These are phyloP conservation scores for Olivierus martensii DNA, from an alignment of 1,140 invertebrate genomes.

Conservation along the genomic window DNA sequence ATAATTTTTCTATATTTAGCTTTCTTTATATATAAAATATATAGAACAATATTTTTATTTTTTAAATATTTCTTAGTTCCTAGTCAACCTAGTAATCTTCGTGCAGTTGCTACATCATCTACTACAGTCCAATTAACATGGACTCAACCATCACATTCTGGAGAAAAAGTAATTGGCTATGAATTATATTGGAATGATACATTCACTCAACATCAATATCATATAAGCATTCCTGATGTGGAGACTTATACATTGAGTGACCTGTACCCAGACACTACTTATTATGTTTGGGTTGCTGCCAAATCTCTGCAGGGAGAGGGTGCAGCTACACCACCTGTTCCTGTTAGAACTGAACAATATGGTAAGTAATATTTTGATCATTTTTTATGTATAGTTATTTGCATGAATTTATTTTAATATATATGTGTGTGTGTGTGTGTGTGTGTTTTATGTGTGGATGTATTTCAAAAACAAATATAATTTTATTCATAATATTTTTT, in stretches of 20 bases:
- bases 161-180: constrained; percentile 85
- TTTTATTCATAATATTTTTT: too few species aligned
- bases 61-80: constrained; percentile 43
- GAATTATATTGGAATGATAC: constrained; percentile 97
- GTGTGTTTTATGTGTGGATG: too few species aligned
- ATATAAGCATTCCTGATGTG: constrained; percentile 55
- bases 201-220: constrained; percentile 55
- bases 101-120: constrained; percentile 48
- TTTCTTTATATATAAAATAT: too few species aligned
- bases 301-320: constrained; percentile 79
- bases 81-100: constrained; percentile 78
- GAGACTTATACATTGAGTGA: constrained; percentile 54
- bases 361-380: constrained; percentile 48
- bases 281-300: constrained; percentile 88
- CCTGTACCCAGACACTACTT: constrained; percentile 84
- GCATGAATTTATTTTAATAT: too few species aligned
- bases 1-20: too few species aligned
- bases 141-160: constrained; percentile 74
- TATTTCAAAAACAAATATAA: too few species aligned
- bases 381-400: too few species aligned
- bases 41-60: too few species aligned
- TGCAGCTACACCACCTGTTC: constrained; percentile 77
- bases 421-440: too few species aligned
- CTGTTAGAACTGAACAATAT: constrained; percentile 86
- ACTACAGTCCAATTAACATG: constrained; percentile 74